Base-by-base conservation (phyloP, 2,113 vertebrate species). In the Zapus hudsonius region DNA sequence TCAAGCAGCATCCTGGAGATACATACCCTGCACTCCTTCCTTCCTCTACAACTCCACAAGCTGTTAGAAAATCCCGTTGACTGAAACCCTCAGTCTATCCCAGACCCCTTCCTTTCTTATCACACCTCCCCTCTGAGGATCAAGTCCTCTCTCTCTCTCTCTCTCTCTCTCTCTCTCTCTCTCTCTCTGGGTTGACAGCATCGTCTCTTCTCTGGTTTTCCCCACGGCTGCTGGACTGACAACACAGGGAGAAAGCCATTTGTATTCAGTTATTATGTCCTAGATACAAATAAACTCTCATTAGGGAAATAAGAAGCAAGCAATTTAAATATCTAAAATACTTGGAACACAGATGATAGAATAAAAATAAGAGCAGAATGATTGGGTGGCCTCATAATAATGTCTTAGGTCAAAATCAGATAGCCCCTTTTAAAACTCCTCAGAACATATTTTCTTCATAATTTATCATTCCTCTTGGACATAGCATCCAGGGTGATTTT, bases 311-410 rank as follows among this genome's bases (percentile, higher is more conserved):
- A 89, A 81, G 91, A 93, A 87, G 87, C 87, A 88, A 92, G 69
- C 83, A 61, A 94, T 93, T 95, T 89, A 82, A 94, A 95, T 88
- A 91, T 92, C 90, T 94, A 93, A 95, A 96, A 86, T 73, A 92
- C 72, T 92, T 57, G 38, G 57, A 69, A 84, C 66, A 81, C 55
- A 94, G 95, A 94, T 76, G 87, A 90, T 85, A 80, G 84, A 70
- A 84, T 52, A 88, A 90, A 88, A 85, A 90, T 74, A 87, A 87
- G 83, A 61, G 40, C 20, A 4, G 36, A 55, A 42, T 82, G 84
- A 61, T 73, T 79, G 78, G 84, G 33, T 31, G 36, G 63, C 88
- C 63, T 87, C 70, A 29, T 72, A 89, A 80, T 92, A 84, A 55
- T 72, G 86, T 55, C 44, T 94, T 80, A 72, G 96, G 96, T 95